Percentiles rank a stretch among this genome's conserved stretches.
phyloP scores from a whole-genome alignment of 2,797 vertebrate species.

The Thamnophis elegans region DNA sequence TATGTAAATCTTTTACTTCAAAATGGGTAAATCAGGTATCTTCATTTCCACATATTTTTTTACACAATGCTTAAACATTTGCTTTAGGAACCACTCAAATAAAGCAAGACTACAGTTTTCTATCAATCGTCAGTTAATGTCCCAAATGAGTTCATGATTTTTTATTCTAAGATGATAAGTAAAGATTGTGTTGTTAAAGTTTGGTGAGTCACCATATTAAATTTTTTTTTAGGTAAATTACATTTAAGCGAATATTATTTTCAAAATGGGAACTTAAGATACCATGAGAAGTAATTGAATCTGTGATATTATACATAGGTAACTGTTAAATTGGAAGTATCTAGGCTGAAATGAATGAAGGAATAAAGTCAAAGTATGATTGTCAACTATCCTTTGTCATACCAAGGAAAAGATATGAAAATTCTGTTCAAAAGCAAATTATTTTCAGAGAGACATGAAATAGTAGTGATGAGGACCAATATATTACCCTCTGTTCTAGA shows the following conservation, averaged over 20 bases:
- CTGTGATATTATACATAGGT: not conserved
- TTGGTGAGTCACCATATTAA: not conserved
- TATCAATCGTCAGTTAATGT: not conserved
- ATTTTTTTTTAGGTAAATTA: not conserved
- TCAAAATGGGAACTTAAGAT: not conserved
- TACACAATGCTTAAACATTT: not conserved
- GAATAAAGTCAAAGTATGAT: not conserved
- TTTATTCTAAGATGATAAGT: not conserved
- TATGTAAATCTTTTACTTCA: not conserved
- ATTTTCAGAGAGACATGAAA: not conserved
- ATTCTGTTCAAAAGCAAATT: not conserved
- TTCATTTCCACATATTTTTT: not conserved
- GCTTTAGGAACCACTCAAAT: not conserved
- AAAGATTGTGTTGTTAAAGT: not conserved
- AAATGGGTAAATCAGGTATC: not conserved
- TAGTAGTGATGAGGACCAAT: not conserved
- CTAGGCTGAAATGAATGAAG: not conserved
- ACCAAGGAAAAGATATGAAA: not conserved
- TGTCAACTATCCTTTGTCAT: not conserved
- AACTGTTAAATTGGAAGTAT: not conserved
- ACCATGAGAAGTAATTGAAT: not conserved
- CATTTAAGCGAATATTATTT: not conserved
- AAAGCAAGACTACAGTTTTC: not conserved
- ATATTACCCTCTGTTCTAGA: not conserved
- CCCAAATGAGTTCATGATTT: not conserved